phyloP scores from a whole-genome alignment of 2,888 invertebrate genomes.

The Amphipyra berbera region DNA sequence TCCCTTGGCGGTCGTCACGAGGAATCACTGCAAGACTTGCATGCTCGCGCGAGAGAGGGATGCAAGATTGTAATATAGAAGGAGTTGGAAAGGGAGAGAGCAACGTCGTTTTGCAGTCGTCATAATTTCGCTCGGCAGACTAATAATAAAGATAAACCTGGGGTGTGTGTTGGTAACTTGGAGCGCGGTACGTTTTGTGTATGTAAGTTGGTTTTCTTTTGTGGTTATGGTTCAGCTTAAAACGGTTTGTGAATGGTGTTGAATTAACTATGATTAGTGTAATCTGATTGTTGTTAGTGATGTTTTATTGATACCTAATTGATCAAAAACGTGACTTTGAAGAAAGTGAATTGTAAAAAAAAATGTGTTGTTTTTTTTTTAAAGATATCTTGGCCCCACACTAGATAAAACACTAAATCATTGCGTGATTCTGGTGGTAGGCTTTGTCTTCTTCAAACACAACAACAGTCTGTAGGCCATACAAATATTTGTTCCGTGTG shows the following conservation, averaged over 20 bases:
- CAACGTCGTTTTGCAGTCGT: slow-evolving; percentile 88
- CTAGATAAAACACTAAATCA: too few species aligned
- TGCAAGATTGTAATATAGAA: slow-evolving; percentile 17
- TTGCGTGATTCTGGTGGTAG: too few species aligned
- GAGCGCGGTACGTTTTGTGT: slow-evolving; percentile 41
- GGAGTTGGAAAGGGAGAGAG: slow-evolving; percentile 66
- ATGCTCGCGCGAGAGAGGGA: slow-evolving; percentile 68
- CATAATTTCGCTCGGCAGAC: slow-evolving; percentile 90
- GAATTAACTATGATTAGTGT: background rate
- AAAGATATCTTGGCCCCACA: too few species aligned
- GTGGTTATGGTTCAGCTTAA: slow-evolving; percentile 16
- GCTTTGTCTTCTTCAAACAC: too few species aligned
- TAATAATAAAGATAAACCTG: slow-evolving; percentile 89
- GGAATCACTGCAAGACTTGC: slow-evolving; percentile 82
- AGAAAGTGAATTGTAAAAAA: too few species aligned
- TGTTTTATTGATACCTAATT: slow-evolving; percentile 18
- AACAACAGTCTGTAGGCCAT: too few species aligned
- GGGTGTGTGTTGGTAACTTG: slow-evolving; percentile 59
- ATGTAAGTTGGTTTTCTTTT: slow-evolving; percentile 44
- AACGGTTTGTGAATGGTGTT: slow-evolving; percentile 32
- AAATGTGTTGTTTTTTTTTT: too few species aligned
- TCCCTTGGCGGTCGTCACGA: slow-evolving; percentile 77
- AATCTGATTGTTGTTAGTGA: slow-evolving; percentile 9
- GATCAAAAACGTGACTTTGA: too few species aligned
- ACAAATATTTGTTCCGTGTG: too few species aligned